Conservation (phyloP, 2,113 vertebrate genomes). For the Hemiscyllium ocellatum region DNA sequence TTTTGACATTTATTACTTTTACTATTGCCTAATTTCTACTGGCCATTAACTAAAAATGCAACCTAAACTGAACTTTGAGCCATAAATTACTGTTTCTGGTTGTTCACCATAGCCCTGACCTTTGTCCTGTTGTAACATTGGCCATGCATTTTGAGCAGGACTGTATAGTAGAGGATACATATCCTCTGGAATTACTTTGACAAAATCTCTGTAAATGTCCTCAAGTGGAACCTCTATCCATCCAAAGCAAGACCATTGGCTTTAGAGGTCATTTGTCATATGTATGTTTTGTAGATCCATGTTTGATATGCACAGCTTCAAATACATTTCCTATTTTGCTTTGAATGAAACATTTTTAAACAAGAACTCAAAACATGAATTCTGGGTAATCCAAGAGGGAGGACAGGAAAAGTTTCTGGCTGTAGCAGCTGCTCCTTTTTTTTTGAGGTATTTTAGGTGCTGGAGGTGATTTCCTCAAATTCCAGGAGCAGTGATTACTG, state of each 20-base stretch:
- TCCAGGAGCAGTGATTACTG: too few relatives aligned
- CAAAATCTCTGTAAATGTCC: not conserved
- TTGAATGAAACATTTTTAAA: too few relatives aligned
- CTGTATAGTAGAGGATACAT: too few relatives aligned
- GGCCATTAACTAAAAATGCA: not conserved
- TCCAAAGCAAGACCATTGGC: too few relatives aligned
- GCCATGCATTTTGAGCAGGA: not conserved
- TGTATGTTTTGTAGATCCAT: not conserved
- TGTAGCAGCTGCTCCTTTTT: too few relatives aligned
- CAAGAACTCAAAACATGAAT: too few relatives aligned
- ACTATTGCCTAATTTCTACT: not conserved
- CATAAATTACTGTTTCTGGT: not conserved
- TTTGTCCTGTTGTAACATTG: not conserved
- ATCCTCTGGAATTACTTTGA: not conserved
- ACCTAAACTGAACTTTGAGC: not conserved
- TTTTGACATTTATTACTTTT: not conserved
- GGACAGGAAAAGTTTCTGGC: too few relatives aligned
- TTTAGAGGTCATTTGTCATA: not conserved
- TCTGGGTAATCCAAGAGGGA: too few relatives aligned
- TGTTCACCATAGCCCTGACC: not conserved
- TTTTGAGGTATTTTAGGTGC: too few relatives aligned
- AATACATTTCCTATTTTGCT: too few relatives aligned
- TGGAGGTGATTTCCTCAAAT: too few relatives aligned
- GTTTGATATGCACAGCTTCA: too few relatives aligned
- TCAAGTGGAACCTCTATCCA: not conserved